Evolutionary conservation across 2,113 vertebrate genomes (phyloP), one percentile per base, ranked within the genome.

Genomic region (Hiodon tergisus): DNA sequence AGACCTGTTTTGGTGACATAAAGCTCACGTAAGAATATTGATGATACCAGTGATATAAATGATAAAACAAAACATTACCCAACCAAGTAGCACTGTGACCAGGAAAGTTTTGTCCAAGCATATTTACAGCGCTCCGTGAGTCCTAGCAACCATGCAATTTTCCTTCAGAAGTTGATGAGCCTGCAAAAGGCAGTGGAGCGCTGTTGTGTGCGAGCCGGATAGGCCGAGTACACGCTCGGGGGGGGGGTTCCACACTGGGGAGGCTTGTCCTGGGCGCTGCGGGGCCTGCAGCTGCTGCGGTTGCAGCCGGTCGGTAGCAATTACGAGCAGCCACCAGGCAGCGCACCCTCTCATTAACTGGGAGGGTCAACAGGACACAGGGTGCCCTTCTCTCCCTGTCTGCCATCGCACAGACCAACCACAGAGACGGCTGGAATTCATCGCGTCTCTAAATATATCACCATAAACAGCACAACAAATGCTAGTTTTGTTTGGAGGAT

Each of bases 281-380:
- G 75, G 81, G 81, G 82, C 82, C 77, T 9, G 75, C 79, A 14
- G 71, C 75, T 84, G 76, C 60, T 86, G 84, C 78, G 84, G 86
- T 85, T 87, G 84, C 83, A 88, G 85, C 86, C 85, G 82, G 85
- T 88, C 86, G 81, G 83, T 88, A 84, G 88, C 87, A 91, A 91
- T 90, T 90, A 91, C 81, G 82, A 86, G 87, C 80, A 81, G 84
- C 87, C 87, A 82, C 82, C 78, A 85, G 76, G 82, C 80, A 81
- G 82, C 78, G 81, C 86, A 88, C 87, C 88, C 90, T 91, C 87
- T 92, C 88, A 92, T 92, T 91, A 91, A 82, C 84, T 85, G 88
- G 89, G 89, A 79, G 88, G 90, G 87, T 87, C 88, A 86, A 83
- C 81, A 68, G 85, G 87, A 90, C 83, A 83, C 81, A 79, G 80